These are phyloP conservation scores for Embidobia sp. DNA, from an alignment of 2,888 invertebrate genomes.

Conservation along the genomic window DNA sequence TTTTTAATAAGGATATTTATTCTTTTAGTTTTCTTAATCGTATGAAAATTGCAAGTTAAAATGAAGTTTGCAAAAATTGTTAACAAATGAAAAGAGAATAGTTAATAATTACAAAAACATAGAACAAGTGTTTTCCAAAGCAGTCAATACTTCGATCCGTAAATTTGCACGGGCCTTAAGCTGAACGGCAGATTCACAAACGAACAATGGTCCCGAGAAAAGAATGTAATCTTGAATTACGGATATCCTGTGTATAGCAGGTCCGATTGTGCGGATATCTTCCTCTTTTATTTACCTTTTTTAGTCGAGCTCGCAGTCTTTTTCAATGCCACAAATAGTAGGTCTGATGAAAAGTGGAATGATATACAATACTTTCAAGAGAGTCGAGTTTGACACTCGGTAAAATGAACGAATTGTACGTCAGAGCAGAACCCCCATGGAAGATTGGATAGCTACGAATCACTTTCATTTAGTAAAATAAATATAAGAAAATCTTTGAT, in stretches of 20 bases:
- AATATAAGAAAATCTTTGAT: too few species aligned
- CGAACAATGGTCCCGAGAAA: slow-evolving; percentile 22
- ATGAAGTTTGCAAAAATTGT: too few species aligned
- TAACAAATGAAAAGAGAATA: too few species aligned
- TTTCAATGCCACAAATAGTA: slow-evolving; percentile 41
- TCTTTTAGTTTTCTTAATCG: too few species aligned
- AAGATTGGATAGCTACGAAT: too few species aligned
- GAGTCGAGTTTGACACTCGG: slow-evolving; percentile 22
- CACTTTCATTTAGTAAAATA: too few species aligned
- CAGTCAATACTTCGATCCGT: slow-evolving; percentile 12
- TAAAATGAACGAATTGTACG: slow-evolving; percentile 14
- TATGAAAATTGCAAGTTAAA: too few species aligned
- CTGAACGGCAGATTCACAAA: slow-evolving; percentile 20
- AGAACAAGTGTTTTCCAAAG: slow-evolving; percentile 15
- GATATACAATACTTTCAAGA: slow-evolving; percentile 23
- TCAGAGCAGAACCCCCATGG: too few species aligned
- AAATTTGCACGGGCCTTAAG: slow-evolving; percentile 17
- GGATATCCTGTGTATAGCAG: slow-evolving; percentile 39
- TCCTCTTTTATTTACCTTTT: slow-evolving; percentile 23
- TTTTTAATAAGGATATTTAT: too few species aligned
- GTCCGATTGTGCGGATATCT: slow-evolving; percentile 39
- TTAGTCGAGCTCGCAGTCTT: slow-evolving; percentile 12
- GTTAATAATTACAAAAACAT: too few species aligned
- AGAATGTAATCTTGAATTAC: slow-evolving; percentile 57
- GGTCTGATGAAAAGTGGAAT: slow-evolving; percentile 45